Evolutionary conservation across 2,113 vertebrate species (phyloP).

Genomic region (Centropus bengalensis): DNA sequence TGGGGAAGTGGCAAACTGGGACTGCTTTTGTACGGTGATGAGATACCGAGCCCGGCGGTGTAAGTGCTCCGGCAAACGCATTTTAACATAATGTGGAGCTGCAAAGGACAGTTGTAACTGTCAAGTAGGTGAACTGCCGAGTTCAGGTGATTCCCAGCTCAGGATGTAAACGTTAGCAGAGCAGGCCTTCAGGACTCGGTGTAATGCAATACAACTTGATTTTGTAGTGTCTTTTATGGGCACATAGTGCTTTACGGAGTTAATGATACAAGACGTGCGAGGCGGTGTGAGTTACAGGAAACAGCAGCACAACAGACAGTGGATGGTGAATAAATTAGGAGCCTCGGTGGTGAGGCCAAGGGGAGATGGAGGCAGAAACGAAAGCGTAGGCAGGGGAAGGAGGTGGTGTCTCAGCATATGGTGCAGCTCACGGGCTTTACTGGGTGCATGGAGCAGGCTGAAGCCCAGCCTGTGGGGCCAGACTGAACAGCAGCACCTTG

Average conservation of each 20-base stretch:
- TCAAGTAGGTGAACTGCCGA: neutral
- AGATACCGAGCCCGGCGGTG: neutral
- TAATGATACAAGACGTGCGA: neutral
- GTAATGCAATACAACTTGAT: neutral
- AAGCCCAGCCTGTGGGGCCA: neutral
- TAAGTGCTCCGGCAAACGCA: neutral
- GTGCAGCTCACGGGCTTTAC: neutral
- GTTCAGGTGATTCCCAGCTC: conserved; percentile 15
- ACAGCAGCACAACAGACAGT: neutral
- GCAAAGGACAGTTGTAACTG: conserved; percentile 46
- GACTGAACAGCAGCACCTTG: neutral
- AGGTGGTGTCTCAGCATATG: neutral
- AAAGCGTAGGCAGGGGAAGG: neutral
- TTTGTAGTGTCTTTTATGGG: neutral
- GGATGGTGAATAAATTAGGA: conserved; percentile 1
- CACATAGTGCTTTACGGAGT: neutral
- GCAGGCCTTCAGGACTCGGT: neutral
- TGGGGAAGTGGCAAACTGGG: neutral
- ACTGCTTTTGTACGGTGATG: neutral
- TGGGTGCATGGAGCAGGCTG: neutral
- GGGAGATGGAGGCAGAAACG: neutral
- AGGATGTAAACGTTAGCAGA: neutral
- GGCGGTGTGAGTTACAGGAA: neutral
- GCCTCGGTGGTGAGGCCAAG: neutral
- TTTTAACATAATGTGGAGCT: neutral